Base-by-base conservation (phyloP, 2,888 invertebrate species). In the Antheraea assamensis region DNA sequence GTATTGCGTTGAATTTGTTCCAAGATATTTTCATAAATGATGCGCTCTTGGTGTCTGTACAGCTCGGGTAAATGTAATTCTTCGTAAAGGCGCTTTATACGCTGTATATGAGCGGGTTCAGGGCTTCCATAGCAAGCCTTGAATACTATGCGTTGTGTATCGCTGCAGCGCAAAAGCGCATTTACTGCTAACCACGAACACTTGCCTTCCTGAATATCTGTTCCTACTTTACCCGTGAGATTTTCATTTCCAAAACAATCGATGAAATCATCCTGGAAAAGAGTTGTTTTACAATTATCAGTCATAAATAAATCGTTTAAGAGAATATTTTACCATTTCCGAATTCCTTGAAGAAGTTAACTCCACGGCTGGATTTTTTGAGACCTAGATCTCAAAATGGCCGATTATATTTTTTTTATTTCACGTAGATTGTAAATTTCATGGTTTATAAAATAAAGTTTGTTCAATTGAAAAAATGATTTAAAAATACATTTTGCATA, bases 131-230 rank as follows among this genome's bases (percentile, higher is more conserved):
- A 98, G 87, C 97, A 96, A 74, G 97, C 95, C 79, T 95, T 91
- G 89, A 98, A 95, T 49, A 88, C 86, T 4, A 79, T 77, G 74
- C 95, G 95, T 82, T 98, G 97, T 7, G 95, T 92, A 0, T 95
- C 91, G 72, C 94, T 96, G 27, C 96, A 97, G 71, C 96, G 95
- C 88, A 97, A 96, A 77, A 98, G 94, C 42, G 74, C 97, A 98
- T 97, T 96, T 0, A 98, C 97, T 0, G 97, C 96, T 58, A 98
- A 92, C 99, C 99, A 99, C 0, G 98, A 96, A 88, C 99, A 99
- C 91, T 99, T 99, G 66, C 98, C 98, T 83, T 98, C 98, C 87
- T 97, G 96, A 79, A 99, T 99, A 85, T 99, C 99, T 0, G 96
- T 97, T 7, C 98, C 98, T 24, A 96, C 91, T 95, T 99, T 99